phyloP scores from a whole-genome alignment of 2,888 invertebrate genomes.

The Asteroscopus sphinx region DNA sequence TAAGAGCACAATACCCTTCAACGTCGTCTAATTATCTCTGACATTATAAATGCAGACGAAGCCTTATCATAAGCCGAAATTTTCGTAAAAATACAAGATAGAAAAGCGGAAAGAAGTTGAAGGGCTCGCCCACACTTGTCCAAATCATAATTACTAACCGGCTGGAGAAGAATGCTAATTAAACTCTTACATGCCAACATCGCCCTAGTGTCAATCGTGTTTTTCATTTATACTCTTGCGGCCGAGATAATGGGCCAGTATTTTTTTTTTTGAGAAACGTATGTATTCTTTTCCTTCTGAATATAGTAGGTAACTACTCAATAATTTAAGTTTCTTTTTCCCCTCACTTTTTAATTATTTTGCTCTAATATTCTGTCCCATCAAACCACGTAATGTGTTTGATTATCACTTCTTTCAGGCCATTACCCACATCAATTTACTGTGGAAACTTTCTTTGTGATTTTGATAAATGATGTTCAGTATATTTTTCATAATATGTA shows the following conservation, averaged over 20 bases:
- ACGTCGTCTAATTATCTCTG: conserved; percentile 23
- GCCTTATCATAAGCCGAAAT: conserved; percentile 18
- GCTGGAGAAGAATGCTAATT: conserved; percentile 64
- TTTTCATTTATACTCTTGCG: conserved; percentile 56
- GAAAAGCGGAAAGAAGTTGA: conserved; percentile 38
- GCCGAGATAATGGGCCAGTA: conserved; percentile 13
- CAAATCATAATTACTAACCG: conserved; percentile 60
- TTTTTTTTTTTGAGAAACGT: background rate
- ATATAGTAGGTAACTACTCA: too few species aligned
- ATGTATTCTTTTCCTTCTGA: too few species aligned
- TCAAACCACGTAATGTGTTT: background rate
- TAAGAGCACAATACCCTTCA: conserved; percentile 9
- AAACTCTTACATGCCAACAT: conserved; percentile 58
- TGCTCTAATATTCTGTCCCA: too few species aligned
- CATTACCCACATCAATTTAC: conserved; percentile 20
- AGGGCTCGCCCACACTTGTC: conserved; percentile 56
- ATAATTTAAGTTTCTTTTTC: too few species aligned
- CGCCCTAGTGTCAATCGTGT: conserved; percentile 64
- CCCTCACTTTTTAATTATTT: too few species aligned
- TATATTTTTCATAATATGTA: conserved; percentile 3
- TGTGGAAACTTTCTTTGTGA: conserved; percentile 23
- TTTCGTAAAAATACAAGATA: conserved; percentile 39
- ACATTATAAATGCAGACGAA: conserved; percentile 25
- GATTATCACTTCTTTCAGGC: conserved; percentile 15
- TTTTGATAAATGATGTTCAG: conserved; percentile 19